Evolutionary conservation across 2,888 invertebrate species (phyloP), one percentile per base, ranked within the genome.

Genomic region (Psylliodes chrysocephalus): DNA sequence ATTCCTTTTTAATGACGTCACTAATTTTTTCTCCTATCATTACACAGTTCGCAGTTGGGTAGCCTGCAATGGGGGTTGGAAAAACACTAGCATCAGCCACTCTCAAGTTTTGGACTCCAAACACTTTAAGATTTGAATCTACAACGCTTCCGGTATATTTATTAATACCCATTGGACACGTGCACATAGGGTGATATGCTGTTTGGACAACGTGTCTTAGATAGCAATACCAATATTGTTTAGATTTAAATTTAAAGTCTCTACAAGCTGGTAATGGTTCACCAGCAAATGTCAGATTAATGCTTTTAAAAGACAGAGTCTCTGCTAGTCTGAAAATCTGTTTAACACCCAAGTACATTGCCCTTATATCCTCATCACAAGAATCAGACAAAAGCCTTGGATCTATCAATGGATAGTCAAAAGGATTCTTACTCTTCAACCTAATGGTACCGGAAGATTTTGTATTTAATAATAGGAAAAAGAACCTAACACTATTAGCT

Each of bases 1-100:
- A 33, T 40, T 64, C 61, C 12, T 53, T 35, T 35, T 68, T 69
- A 15, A 69, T 57, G 1, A 63, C n/a, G n/a, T 90, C 89, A 0
- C 89, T 85, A 4, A 86, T 87, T 76, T 89, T 89, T 78, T 91
- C 90, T 1, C 88, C 91, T 53, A 91, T 86, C 87, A 90, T 89
- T 67, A 87, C 85, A 0, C 88, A 85, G 0, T 89, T 88, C 0
- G 89, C 90, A 75, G 88, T 87, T 0, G 89, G 89, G 76, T 91
- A 90, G 1, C 88, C 88, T 2, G 87, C 86, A 38, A 87, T 79
- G 1, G 88, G 86, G 7, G 83, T 78, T 0, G 90, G 89, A 71
- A 87, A 86, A 35, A 91, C 81, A 69, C 90, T 89, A 1, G 88
- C 86, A 77, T 90, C 90, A 0, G 84, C 88, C 0, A 90, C 88